phyloP scores from a whole-genome alignment of 35 echinoderm and acorn worm species.

The Patiria miniata region DNA sequence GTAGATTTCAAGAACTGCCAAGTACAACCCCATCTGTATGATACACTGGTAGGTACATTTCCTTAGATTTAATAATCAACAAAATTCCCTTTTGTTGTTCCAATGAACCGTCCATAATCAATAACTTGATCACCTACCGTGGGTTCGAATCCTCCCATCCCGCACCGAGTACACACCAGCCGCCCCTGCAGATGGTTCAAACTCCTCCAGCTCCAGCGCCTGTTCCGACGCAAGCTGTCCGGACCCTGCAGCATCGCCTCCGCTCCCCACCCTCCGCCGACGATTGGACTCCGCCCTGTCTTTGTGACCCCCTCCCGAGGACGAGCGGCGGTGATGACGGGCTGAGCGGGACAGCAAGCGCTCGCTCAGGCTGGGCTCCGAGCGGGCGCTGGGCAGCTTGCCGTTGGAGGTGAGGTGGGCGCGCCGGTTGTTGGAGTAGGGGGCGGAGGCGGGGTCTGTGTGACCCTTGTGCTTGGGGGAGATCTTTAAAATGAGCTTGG shows the following conservation, averaged over 20 bases:
- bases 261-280: background rate
- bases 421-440: background rate
- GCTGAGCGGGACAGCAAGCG: conserved; percentile 4
- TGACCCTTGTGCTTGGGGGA: background rate
- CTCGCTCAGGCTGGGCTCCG: conserved; percentile 13
- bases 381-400: conserved; percentile 4
- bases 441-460: background rate
- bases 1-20: too few relatives aligned
- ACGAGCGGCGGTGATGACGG: background rate
- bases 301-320: background rate
- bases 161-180: background rate
- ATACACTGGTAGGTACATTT: too few relatives aligned
- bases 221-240: conserved; percentile 34
- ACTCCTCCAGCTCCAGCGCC: conserved; percentile 34
- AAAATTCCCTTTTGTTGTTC: too few relatives aligned
- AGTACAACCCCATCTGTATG: too few relatives aligned
- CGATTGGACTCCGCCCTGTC: background rate
- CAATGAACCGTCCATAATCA: too few relatives aligned
- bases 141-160: conserved; percentile 8
- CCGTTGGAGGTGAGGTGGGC: conserved; percentile 31
- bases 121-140: background rate
- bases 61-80: too few relatives aligned
- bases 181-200: background rate
- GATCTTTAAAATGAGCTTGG: conserved; percentile 11
- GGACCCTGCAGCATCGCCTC: background rate